Percentiles rank a stretch among this genome's conserved stretches.
phyloP scores from a whole-genome alignment of 2,797 vertebrate genomes.

The Amniataba percoides region DNA sequence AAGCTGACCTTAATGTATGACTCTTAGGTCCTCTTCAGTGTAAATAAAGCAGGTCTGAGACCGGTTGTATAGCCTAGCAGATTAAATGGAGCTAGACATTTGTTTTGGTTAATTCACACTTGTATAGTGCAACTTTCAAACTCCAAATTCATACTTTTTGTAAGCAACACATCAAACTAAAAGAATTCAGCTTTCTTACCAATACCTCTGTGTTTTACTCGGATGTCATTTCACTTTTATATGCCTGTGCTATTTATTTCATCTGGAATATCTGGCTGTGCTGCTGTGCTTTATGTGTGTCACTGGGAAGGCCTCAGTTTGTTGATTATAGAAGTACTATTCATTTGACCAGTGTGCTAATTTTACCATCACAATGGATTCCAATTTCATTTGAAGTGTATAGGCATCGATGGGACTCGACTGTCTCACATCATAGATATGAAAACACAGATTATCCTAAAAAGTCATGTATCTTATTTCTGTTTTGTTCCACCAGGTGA shows the following conservation, averaged over 20 bases:
- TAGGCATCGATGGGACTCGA: conserved; percentile 41
- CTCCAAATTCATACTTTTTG: conserved; percentile 63
- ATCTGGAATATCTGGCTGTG: conserved; percentile 62
- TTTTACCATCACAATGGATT: conserved; percentile 54
- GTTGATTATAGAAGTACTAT: conserved; percentile 53
- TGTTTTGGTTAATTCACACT: conserved; percentile 47
- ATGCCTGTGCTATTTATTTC: conserved; percentile 74
- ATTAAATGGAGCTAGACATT: conserved; percentile 50
- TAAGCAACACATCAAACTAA: conserved; percentile 56
- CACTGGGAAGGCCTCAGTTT: conserved; percentile 47
- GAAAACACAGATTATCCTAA: conserved; percentile 33
- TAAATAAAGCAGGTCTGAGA: conserved; percentile 71
- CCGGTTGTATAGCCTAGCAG: conserved; percentile 56
- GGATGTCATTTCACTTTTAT: conserved; percentile 59
- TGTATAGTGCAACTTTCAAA: conserved; percentile 62
- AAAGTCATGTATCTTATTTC: conserved; percentile 56
- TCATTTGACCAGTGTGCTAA: conserved; percentile 60
- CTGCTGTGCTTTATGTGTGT: conserved; percentile 66
- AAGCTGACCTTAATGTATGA: conserved; percentile 42
- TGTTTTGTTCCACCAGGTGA: conserved; percentile 58
- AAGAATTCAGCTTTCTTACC: conserved; percentile 42
- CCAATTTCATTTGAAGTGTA: conserved; percentile 51
- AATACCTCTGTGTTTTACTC: conserved; percentile 45
- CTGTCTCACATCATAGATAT: conserved; percentile 34
- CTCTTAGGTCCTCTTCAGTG: conserved; percentile 39